phyloP scores from a whole-genome alignment of 1,140 invertebrate species.

The Drosophila tristis region DNA sequence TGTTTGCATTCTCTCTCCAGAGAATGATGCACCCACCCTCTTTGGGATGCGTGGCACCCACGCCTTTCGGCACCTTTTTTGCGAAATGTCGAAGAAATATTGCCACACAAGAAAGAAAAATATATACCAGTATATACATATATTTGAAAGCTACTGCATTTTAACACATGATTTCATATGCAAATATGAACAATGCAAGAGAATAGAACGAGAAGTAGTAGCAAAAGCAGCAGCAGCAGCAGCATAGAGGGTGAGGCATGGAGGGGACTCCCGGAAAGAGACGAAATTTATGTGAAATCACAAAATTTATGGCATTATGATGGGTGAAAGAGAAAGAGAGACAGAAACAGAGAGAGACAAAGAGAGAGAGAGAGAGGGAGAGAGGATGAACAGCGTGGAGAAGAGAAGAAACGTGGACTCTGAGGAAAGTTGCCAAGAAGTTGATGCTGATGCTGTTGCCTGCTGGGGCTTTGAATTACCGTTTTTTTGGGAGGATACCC shows the following conservation, averaged over 20 bases:
- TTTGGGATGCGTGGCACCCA: too few species aligned
- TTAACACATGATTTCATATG: slow-evolving; percentile 81
- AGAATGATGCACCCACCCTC: too few species aligned
- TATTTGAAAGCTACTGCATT: slow-evolving; percentile 62
- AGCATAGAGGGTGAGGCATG: too few species aligned
- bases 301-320: slow-evolving; percentile 73
- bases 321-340: slow-evolving; percentile 34
- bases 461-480: background rate
- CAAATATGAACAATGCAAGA: slow-evolving; percentile 70
- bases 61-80: too few species aligned
- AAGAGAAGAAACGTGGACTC: slow-evolving; percentile 3
- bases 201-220: background rate
- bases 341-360: background rate
- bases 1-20: background rate
- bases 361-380: slow-evolving; percentile 14
- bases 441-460: slow-evolving; percentile 46
- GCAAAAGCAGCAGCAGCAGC: too few species aligned
- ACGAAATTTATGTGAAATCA: slow-evolving; percentile 75
- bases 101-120: slow-evolving; percentile 44
- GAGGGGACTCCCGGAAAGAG: background rate
- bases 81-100: slow-evolving; percentile 31
- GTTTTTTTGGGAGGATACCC: too few species aligned
- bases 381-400: background rate
- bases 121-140: slow-evolving; percentile 8
- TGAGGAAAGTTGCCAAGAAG: slow-evolving; percentile 58